Base-by-base conservation (phyloP, 2,113 vertebrate species). In the Monopterus albus region DNA sequence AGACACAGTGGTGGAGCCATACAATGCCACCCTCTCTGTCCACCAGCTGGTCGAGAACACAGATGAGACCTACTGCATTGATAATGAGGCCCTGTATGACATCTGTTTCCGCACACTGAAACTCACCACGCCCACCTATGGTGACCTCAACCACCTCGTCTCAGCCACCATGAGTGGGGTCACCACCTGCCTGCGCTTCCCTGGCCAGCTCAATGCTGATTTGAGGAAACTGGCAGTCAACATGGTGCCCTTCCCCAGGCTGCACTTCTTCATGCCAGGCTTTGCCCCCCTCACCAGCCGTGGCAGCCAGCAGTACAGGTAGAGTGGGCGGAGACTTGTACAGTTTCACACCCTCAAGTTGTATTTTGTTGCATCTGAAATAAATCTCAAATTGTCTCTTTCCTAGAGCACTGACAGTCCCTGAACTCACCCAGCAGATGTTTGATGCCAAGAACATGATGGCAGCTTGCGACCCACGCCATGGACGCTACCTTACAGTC, bases 121-220 rank as follows among this genome's bases (percentile, higher is more conserved):
- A 38, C 79, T 89, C 20, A 89, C 86, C 51, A 88, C 86, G 1
- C 86, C 86, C 17, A 88, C 86, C 28, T 88, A 88, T 1, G 83
- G 96, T 0, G 96, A 97, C 78, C 89, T 97, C 46, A 97, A 97
- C 81, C 96, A 97, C 82, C 75, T 97, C 20, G 96, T 98, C 18
- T 98, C 96, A 0, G 93, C 94, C 58, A 98, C 96, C 38, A 97
- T 98, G 96, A 98, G 96, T 0, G 96, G 96, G 0, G 95, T 96
- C 0, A 97, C 95, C 25, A 97, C 95, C 15, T 97, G 94, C 0
- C 89, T 97, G 78, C 94, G 95, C 17, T 97, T 96, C 50, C 96
- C 95, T 0, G 95, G 96, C 33, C 96, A 97, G 59, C 94, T 97
- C 12, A 97, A 97, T 0, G 96, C 95, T 0, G 96, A 97, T 81